A percentile compares a stretch with the other conserved stretches of the same genome.
Evolutionary conservation across 2,113 vertebrate species (phyloP).

Genomic region (Oreochromis aureus): DNA sequence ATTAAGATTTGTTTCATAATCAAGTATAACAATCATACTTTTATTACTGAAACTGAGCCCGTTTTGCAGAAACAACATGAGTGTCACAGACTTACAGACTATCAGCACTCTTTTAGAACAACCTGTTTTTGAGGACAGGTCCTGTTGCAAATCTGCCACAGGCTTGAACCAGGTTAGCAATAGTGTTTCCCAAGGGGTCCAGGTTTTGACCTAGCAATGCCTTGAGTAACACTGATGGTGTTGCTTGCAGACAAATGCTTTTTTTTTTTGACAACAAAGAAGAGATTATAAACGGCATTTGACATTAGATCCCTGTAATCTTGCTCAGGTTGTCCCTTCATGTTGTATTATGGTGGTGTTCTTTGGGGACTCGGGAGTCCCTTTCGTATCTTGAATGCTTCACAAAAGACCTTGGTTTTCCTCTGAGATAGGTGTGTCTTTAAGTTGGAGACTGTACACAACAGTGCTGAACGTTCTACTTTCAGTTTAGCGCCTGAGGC

Average conservation of each 20-base stretch:
- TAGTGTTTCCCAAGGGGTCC: neutral
- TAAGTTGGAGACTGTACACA: constrained; percentile 35
- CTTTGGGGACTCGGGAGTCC: constrained; percentile 29
- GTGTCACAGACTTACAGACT: neutral
- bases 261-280: constrained; percentile 25
- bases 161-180: neutral
- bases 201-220: neutral
- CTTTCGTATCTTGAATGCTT: constrained; percentile 28
- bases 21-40: neutral
- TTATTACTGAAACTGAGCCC: neutral
- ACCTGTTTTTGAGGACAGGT: neutral
- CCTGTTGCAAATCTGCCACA: neutral
- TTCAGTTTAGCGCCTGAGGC: constrained; percentile 26
- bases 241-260: constrained; percentile 33
- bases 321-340: constrained; percentile 26
- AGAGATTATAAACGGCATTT: constrained; percentile 58
- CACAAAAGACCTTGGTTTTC: constrained; percentile 46
- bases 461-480: constrained; percentile 15
- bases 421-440: constrained; percentile 57
- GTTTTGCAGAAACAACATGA: neutral
- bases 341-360: constrained; percentile 16
- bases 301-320: constrained; percentile 40
- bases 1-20: neutral
- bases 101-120: neutral
- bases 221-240: neutral